A percentile compares a stretch with the other conserved stretches of the same genome.
Conservation (phyloP, 23 tunicate species). For the Ciona savignyi region DNA sequence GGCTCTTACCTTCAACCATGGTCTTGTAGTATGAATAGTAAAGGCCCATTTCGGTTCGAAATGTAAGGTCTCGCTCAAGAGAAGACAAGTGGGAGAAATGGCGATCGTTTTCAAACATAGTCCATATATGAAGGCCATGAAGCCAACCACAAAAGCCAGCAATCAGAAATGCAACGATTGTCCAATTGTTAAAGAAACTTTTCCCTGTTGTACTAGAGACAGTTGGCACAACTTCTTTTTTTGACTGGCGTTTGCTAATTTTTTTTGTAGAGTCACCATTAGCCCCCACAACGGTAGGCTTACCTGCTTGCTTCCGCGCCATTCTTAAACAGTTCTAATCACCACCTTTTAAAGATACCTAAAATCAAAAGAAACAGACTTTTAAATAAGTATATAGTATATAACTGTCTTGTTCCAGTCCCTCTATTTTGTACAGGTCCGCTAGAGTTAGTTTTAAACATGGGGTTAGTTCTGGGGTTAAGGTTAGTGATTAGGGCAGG, state of each 20-base stretch:
- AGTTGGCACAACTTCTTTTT: background rate
- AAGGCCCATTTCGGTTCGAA: conserved; percentile 99
- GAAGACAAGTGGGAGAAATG: conserved; percentile 98
- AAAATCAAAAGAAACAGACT: no score
- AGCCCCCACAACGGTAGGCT: background rate
- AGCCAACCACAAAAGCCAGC: conserved; percentile 81
- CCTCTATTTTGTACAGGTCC: no score
- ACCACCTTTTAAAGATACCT: no score
- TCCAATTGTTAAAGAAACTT: conserved; percentile 54
- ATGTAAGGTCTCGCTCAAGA: conserved; percentile 92
- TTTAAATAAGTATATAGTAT: no score
- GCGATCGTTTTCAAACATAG: conserved; percentile 96
- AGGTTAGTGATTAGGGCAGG: no score
- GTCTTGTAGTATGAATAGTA: conserved; percentile 97
- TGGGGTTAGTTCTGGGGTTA: no score
- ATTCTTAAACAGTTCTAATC: background rate
- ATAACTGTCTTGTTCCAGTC: no score
- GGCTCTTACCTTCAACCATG: conserved; percentile 62
- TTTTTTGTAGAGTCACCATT: conserved; percentile 13
- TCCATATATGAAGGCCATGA: conserved; percentile 88
- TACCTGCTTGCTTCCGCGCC: conserved; percentile 12
- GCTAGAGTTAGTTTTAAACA: no score
- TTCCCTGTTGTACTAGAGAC: conserved; percentile 7
- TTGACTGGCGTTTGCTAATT: background rate
- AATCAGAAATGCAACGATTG: conserved; percentile 65